A percentile compares a stretch with the other conserved stretches of the same genome.
These are phyloP conservation scores for Hydractinia symbiolongicarpus DNA, from an alignment of 30 jellyfish, hydroid and myxozoan genomes.

Conservation along the genomic window DNA sequence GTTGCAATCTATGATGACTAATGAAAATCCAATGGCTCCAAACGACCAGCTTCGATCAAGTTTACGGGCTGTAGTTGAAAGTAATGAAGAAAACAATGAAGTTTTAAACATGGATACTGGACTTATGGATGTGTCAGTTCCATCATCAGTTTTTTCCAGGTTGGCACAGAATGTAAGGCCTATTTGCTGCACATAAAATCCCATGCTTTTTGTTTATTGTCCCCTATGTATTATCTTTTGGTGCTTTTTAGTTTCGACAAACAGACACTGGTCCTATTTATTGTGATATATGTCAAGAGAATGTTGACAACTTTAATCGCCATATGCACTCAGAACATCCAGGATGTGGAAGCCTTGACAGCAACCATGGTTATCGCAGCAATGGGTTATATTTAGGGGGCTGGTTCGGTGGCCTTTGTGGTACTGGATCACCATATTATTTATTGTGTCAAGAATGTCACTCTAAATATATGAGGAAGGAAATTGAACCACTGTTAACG, in stretches of 20 bases:
- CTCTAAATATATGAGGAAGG: slow-evolving; percentile 37
- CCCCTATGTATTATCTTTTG: background rate
- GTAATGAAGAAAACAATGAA: background rate
- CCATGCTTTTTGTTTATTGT: background rate
- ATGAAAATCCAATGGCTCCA: background rate
- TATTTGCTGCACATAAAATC: background rate
- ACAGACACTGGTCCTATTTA: slow-evolving; percentile 7
- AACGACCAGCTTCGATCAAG: background rate
- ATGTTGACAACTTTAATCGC: slow-evolving; percentile 36
- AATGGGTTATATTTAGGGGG: slow-evolving; percentile 75
- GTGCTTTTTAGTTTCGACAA: background rate
- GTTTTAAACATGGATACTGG: background rate
- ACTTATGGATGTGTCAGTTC: background rate
- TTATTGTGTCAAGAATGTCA: slow-evolving; percentile 73
- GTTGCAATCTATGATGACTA: background rate
- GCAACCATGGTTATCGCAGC: slow-evolving; percentile 87
- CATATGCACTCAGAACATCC: slow-evolving; percentile 83
- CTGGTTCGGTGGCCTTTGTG: slow-evolving; percentile 90
- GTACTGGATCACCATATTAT: slow-evolving; percentile 90
- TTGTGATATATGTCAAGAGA: slow-evolving; percentile 70
- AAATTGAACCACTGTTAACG: slow-evolving; percentile 33
- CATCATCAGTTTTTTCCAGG: slow-evolving; percentile 2
- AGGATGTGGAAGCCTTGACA: slow-evolving; percentile 79
- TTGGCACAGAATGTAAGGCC: slow-evolving; percentile 1
- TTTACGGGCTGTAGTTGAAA: slow-evolving; percentile 5